Conservation (phyloP, 2,797 vertebrate genomes). For the Scomberomorus guttatus region DNA sequence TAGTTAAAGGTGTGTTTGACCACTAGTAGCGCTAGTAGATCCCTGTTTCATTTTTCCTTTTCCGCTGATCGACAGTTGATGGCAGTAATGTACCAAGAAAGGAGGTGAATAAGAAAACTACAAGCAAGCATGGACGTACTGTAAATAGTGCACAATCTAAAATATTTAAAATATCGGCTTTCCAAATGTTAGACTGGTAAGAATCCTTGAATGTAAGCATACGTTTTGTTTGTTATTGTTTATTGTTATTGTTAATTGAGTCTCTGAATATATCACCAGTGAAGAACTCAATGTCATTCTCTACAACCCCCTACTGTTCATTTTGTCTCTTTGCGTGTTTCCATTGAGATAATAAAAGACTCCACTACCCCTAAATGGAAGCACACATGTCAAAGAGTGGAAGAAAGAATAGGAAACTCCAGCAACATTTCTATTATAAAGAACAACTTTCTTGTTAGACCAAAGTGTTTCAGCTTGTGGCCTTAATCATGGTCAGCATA, state of each 20-base stretch:
- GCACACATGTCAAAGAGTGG: background rate
- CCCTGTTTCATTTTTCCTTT: background rate
- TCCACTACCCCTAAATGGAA: background rate
- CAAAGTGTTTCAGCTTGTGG: fast-evolving
- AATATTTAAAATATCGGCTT: too few relatives aligned
- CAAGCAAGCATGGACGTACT: background rate
- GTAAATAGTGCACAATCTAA: too few relatives aligned
- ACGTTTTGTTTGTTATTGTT: too few relatives aligned
- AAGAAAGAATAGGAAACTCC: background rate
- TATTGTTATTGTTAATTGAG: too few relatives aligned
- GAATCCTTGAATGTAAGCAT: background rate
- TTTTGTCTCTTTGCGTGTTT: too few relatives aligned
- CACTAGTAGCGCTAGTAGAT: background rate
- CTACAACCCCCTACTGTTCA: too few relatives aligned
- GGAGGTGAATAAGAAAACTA: background rate
- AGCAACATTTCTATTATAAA: background rate
- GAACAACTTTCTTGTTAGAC: too few relatives aligned
- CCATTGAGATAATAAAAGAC: background rate
- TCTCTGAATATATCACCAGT: too few relatives aligned
- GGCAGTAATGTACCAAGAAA: background rate
- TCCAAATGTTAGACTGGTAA: too few relatives aligned
- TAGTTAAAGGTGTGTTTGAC: background rate
- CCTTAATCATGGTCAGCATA: too few relatives aligned
- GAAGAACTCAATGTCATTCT: too few relatives aligned
- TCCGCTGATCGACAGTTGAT: background rate